Evolutionary conservation across 2,113 vertebrate species (phyloP).

Genomic region (Myiopsitta monachus): DNA sequence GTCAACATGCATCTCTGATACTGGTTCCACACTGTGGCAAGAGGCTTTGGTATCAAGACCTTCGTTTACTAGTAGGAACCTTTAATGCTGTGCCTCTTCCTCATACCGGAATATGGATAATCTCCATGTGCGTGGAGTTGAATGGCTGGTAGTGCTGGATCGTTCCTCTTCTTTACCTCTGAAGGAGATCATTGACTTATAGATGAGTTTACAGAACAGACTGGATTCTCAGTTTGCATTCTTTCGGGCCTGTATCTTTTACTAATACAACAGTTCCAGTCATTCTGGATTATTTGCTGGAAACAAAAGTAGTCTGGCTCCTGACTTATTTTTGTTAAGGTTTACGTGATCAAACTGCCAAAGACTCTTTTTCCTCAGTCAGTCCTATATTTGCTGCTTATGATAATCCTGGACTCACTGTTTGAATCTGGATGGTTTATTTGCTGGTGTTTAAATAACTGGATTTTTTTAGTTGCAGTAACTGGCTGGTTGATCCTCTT

Average conservation of each 20-base stretch:
- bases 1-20: neutral
- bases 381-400: neutral
- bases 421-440: neutral
- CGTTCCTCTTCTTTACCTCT: neutral
- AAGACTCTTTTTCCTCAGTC: neutral
- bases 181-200: neutral
- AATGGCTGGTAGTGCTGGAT: neutral
- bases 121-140: neutral
- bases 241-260: neutral
- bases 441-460: neutral
- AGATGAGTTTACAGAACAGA: neutral
- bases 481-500: neutral
- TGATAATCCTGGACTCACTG: neutral
- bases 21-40: neutral
- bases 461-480: neutral
- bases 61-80: neutral
- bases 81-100: neutral
- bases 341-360: neutral
- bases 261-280: neutral
- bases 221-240: neutral
- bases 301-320: neutral
- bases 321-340: neutral
- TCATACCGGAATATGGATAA: neutral
- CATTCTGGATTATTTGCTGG: neutral
- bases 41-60: neutral